Evolutionary conservation across 2,888 invertebrate species (phyloP), one percentile per base, ranked within the genome.

Genomic region (Phalangium opilio): DNA sequence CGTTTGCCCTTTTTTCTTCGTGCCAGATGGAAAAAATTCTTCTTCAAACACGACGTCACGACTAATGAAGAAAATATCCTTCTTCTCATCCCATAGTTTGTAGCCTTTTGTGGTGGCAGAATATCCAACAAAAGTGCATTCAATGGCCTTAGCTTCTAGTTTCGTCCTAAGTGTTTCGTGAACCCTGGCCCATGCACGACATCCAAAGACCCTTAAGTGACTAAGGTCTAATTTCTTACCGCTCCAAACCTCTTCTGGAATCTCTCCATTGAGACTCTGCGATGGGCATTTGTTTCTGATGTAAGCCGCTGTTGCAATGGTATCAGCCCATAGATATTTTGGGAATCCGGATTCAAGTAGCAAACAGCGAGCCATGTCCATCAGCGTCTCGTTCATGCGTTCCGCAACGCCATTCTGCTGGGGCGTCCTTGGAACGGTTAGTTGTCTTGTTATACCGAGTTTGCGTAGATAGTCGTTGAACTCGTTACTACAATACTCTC

Each of bases 221-320:
- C 41, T 14, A 12, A 18, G 4, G 3, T 42, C 15, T 7, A 12
- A n/a, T 14, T 41, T 32, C 11, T 19, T 21, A 3, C 32, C n/a
- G 15, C 36, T 19, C 41, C 47, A 47, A 21, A 3, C 17, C 38
- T 36, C 35, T 18, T 48, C 44, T 33, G 43, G 48, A 2, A 39
- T 44, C 10, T 44, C 18, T 15, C 21, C 48, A 4, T 15, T 36
- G 2, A 44, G 43, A 2, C 33, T 7, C 17, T 19, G 14, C 2
- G 48, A 48, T 3, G 41, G n/a, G 33, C 44, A 34, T 18, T 47
- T 47, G 39, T 47, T 47, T 2, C 12, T 17, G 1, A 43, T 32
- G n/a, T 47, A n/a, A 15, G 35, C 14, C 17, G 47, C 42, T 20
- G 42, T 42, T 1, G 1, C 3, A 2, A 47, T n/a, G 15, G 36